phyloP scores from a whole-genome alignment of 53 echinoderm and acorn worm genomes.

The Echinometra lucunter region DNA sequence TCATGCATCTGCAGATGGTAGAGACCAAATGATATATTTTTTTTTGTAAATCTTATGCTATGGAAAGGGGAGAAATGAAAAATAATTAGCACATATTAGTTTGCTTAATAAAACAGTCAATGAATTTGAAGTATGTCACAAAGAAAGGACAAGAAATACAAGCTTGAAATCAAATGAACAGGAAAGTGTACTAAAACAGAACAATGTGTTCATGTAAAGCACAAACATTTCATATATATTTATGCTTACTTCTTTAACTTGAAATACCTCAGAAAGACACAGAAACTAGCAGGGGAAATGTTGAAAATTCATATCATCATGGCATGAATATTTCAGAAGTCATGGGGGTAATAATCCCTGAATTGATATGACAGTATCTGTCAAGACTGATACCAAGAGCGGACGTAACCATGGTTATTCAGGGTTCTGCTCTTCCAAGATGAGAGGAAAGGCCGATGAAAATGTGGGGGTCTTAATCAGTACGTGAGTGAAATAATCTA shows the following conservation, averaged over 20 bases:
- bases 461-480: constrained; percentile 7
- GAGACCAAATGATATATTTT: too few species aligned
- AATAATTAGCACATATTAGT: too few species aligned
- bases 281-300: neutral
- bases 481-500: constrained; percentile 12
- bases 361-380: neutral
- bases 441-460: neutral
- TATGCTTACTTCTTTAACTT: neutral
- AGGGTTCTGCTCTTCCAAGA: neutral
- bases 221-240: neutral
- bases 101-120: too few species aligned
- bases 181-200: neutral
- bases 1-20: too few species aligned
- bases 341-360: neutral
- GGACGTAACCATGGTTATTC: neutral
- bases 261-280: neutral
- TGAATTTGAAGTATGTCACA: too few species aligned
- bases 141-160: neutral
- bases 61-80: too few species aligned
- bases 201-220: too few species aligned
- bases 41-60: too few species aligned
- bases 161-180: neutral
- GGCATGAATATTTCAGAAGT: constrained; percentile 9
- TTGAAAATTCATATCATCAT: neutral
- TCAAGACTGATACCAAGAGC: neutral